These are phyloP conservation scores for Steatocranus sp. DNA, from an alignment of 2,797 vertebrate species.

Conservation along the genomic window DNA sequence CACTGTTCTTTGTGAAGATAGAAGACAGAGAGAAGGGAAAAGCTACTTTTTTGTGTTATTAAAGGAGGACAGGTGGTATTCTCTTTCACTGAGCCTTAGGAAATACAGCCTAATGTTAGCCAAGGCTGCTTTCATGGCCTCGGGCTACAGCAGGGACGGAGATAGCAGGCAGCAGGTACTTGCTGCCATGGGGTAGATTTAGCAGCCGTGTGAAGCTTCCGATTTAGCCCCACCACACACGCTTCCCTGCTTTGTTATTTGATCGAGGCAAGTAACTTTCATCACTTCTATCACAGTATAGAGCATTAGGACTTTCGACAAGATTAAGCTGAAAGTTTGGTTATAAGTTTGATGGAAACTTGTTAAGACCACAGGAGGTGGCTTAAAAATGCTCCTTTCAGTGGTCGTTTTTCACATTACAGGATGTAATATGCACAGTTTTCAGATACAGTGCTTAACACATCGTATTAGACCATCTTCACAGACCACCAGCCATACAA, in stretches of 20 bases:
- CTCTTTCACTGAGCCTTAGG: slow-evolving; percentile 60
- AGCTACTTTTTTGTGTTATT: slow-evolving; percentile 56
- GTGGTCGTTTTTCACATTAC: not conserved
- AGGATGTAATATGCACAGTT: not conserved
- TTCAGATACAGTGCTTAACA: accelerated
- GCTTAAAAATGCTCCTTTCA: not conserved
- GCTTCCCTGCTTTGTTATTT: slow-evolving; percentile 16
- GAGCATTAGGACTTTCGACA: slow-evolving; percentile 3
- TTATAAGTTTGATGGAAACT: slow-evolving; percentile 30
- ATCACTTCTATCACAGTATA: slow-evolving; percentile 12
- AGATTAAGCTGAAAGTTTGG: slow-evolving; percentile 47
- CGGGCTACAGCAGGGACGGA: slow-evolving; percentile 60
- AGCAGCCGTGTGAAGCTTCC: slow-evolving; percentile 50
- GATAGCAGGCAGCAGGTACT: slow-evolving; percentile 59
- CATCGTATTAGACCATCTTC: not conserved
- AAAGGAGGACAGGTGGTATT: slow-evolving; percentile 66
- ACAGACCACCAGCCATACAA: not conserved
- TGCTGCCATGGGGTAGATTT: slow-evolving; percentile 58
- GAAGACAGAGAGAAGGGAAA: slow-evolving; percentile 47
- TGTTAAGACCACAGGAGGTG: slow-evolving; percentile 30
- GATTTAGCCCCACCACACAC: slow-evolving; percentile 22
- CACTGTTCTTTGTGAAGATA: slow-evolving; percentile 50
- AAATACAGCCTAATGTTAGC: slow-evolving; percentile 64
- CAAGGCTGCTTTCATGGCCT: slow-evolving; percentile 65
- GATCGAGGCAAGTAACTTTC: slow-evolving; percentile 44